Conservation (phyloP, 2,888 invertebrate genomes). For the Xestia rhomboidea region DNA sequence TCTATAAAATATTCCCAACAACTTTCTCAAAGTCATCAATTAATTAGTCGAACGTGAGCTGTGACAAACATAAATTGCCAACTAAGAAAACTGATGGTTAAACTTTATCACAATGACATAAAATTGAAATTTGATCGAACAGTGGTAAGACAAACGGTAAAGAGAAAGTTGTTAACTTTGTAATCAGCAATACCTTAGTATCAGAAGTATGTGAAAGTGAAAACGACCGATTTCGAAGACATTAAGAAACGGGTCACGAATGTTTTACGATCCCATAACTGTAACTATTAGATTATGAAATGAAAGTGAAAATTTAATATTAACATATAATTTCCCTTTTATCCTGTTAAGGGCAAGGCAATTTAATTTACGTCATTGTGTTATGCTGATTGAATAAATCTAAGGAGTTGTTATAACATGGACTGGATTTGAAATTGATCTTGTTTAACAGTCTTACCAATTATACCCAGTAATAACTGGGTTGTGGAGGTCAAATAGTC, state of each 20-base stretch:
- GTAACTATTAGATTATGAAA: slow-evolving; percentile 57
- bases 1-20: neutral
- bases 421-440: neutral
- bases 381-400: slow-evolving; percentile 4
- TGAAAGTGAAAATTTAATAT: slow-evolving; percentile 69
- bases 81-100: neutral
- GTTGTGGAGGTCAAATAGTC: no score
- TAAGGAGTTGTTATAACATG: neutral
- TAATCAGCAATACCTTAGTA: slow-evolving; percentile 50
- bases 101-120: neutral
- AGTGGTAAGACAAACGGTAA: neutral
- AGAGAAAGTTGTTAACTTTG: slow-evolving; percentile 32
- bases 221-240: slow-evolving; percentile 66
- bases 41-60: slow-evolving; percentile 37
- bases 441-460: no score
- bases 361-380: slow-evolving; percentile 12
- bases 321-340: slow-evolving; percentile 55
- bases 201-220: slow-evolving; percentile 68
- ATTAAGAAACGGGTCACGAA: slow-evolving; percentile 70
- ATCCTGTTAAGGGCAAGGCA: slow-evolving; percentile 15
- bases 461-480: no score
- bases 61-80: slow-evolving; percentile 18
- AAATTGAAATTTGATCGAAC: slow-evolving; percentile 8
- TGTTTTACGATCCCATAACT: slow-evolving; percentile 63
- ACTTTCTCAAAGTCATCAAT: slow-evolving; percentile 38